These are phyloP conservation scores for Heteropelma amictum DNA, from an alignment of 2,888 invertebrate species.

Conservation along the genomic window DNA sequence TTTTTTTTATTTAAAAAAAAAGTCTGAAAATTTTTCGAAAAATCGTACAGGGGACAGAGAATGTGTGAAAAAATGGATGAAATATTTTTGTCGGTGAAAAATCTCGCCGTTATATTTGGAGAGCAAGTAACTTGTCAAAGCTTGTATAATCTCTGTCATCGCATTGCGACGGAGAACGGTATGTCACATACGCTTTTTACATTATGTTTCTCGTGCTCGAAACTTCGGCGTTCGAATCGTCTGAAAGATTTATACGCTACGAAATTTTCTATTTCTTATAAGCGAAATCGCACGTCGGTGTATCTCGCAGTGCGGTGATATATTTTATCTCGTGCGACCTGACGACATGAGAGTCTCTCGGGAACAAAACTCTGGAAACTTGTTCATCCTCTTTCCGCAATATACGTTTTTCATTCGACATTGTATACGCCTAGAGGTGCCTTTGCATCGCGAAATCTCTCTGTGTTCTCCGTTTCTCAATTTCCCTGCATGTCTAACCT, in stretches of 20 bases:
- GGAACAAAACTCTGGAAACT: neutral
- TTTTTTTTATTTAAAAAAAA: no score
- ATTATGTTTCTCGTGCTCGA: neutral
- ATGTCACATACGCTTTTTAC: no score
- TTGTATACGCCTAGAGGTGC: neutral
- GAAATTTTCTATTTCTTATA: conserved; percentile 45
- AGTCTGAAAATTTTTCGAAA: no score
- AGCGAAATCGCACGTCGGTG: neutral
- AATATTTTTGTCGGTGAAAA: no score
- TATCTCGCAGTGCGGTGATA: conserved; percentile 4
- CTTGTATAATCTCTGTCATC: no score
- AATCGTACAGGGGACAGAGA: no score
- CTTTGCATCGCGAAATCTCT: neutral
- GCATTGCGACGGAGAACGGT: no score
- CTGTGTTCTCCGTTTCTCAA: neutral
- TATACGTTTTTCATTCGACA: neutral
- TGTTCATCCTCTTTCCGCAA: neutral
- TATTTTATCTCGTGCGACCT: conserved; percentile 34
- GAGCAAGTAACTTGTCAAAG: no score
- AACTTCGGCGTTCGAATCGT: neutral
- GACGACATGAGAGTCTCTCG: conserved; percentile 17
- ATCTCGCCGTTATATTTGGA: no score
- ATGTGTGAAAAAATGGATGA: no score
- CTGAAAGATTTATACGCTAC: conserved; percentile 32
- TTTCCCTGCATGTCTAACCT: conserved; percentile 31